Conservation (phyloP, 2,888 invertebrate species). For the Scrobipalpa atriplicella region DNA sequence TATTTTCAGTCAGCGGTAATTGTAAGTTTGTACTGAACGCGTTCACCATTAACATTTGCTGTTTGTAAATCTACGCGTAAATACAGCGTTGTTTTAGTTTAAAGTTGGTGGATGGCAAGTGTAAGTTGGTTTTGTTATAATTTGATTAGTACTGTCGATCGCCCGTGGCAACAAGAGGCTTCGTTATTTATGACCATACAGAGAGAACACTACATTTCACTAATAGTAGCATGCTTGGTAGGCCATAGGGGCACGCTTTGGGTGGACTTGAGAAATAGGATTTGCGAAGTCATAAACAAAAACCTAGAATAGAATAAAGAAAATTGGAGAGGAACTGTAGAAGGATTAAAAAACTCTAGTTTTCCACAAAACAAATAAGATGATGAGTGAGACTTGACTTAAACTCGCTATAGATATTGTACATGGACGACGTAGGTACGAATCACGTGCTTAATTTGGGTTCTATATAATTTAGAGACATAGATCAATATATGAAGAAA, state of each 20-base stretch:
- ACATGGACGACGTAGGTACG: no score
- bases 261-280: not conserved
- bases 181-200: conserved; percentile 14
- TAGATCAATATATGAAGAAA: no score
- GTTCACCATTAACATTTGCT: not conserved
- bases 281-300: not conserved
- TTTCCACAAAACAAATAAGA: no score
- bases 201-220: conserved; percentile 3
- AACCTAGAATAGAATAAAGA: no score
- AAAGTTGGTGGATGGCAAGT: not conserved
- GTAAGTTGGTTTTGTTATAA: conserved; percentile 19
- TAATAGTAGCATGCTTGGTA: not conserved
- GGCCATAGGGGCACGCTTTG: not conserved
- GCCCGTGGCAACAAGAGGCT: conserved; percentile 12
- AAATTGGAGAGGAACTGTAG: no score
- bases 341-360: no score
- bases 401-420: no score
- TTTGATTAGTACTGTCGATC: conserved; percentile 23
- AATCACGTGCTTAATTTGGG: no score
- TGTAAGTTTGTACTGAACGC: not conserved
- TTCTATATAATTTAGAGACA: no score
- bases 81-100: not conserved
- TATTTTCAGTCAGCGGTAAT: not conserved
- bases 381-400: no score
- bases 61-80: not conserved